Conservation (phyloP, 2,113 vertebrate genomes). For the Dromiciops gliroides region DNA sequence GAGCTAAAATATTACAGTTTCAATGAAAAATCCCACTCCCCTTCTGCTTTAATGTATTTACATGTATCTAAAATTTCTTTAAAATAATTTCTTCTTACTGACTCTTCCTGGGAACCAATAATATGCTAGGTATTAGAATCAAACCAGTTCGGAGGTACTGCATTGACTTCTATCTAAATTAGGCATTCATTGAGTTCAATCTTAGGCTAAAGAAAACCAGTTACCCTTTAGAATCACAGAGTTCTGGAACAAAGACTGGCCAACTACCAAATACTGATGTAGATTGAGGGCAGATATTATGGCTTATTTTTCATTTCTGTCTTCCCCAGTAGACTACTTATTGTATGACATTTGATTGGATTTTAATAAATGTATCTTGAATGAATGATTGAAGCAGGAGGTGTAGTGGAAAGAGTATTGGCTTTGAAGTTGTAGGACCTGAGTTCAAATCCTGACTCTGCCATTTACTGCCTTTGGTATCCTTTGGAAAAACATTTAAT, state of each 20-base stretch:
- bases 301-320: not conserved
- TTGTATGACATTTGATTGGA: not conserved
- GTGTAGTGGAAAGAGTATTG: not conserved
- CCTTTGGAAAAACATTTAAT: not conserved
- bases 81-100: not conserved
- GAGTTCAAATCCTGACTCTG: not conserved
- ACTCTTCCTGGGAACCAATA: not conserved
- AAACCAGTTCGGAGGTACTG: not conserved
- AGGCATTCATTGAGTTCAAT: not conserved
- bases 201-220: not conserved
- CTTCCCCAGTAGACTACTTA: not conserved
- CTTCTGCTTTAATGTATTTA: not conserved
- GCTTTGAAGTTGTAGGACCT: not conserved
- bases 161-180: not conserved
- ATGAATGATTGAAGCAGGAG: not conserved
- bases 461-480: not conserved
- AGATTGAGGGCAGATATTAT: not conserved
- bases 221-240: not conserved
- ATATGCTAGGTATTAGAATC: not conserved
- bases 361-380: not conserved
- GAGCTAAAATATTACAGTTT: not conserved
- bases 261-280: not conserved
- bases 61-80: not conserved
- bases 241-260: not conserved
- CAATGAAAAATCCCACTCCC: not conserved